phyloP scores from a whole-genome alignment of 2,797 vertebrate genomes.

The Poeciliopsis presidionis region DNA sequence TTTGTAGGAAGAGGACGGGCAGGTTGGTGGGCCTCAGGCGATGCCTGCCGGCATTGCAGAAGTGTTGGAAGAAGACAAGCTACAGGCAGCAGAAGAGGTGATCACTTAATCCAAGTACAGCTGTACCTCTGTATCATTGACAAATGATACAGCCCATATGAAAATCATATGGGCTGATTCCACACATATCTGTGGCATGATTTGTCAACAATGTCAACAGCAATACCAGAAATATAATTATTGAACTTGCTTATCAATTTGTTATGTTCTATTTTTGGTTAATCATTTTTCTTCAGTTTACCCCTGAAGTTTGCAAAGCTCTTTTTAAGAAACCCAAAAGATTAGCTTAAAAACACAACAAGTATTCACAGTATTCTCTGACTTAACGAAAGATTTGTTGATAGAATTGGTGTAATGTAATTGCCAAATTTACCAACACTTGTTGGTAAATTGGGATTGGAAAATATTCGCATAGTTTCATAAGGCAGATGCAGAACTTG shows the following conservation, averaged over 20 bases:
- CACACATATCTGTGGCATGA: not conserved
- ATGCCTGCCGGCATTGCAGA: conserved; percentile 77
- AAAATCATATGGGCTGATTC: not conserved
- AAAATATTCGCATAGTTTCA: not conserved
- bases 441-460: too few species aligned
- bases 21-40: conserved; percentile 76
- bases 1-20: conserved; percentile 85
- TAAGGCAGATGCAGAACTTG: not conserved
- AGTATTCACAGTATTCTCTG: not conserved
- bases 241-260: not conserved
- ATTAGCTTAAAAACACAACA: not conserved
- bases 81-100: conserved; percentile 93
- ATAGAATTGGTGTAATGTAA: not conserved
- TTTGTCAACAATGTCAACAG: not conserved
- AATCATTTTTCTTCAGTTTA: not conserved
- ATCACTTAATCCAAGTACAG: not conserved
- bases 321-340: not conserved
- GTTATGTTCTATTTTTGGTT: not conserved
- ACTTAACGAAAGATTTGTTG: not conserved
- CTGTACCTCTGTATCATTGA: not conserved
- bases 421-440: not conserved
- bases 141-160: not conserved
- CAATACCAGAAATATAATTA: not conserved
- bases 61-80: conserved; percentile 86
- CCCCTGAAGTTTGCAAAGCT: not conserved